Conservation (phyloP, 2,888 invertebrate genomes). For the Ormyrus nitidulus region DNA sequence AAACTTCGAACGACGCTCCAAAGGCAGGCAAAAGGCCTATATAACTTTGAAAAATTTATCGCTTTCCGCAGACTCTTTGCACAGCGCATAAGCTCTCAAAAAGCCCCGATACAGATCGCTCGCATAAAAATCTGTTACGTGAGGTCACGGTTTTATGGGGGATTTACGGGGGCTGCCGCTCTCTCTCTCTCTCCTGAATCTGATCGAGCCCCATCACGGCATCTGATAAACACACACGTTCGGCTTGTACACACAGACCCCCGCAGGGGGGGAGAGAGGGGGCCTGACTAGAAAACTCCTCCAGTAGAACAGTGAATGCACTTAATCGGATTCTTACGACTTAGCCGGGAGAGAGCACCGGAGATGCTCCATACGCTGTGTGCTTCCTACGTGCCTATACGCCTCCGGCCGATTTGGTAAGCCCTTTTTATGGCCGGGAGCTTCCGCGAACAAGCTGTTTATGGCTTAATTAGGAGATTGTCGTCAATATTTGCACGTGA, state of each 20-base stretch:
- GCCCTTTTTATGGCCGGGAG: too few relatives aligned
- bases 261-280: not conserved
- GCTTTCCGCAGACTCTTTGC: too few relatives aligned
- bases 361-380: conserved; percentile 31
- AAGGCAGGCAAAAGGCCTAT: too few relatives aligned
- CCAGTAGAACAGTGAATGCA: conserved; percentile 22
- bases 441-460: not conserved
- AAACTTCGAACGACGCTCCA: too few relatives aligned
- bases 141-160: conserved; percentile 7
- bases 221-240: conserved; percentile 48
- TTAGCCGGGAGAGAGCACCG: conserved; percentile 4
- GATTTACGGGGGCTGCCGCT: conserved; percentile 19
- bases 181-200: conserved; percentile 11
- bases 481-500: too few relatives aligned
- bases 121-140: conserved; percentile 44
- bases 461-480: conserved; percentile 20
- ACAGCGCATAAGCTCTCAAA: too few relatives aligned
- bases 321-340: conserved; percentile 53
- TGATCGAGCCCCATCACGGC: conserved; percentile 9
- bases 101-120: too few relatives aligned
- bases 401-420: not conserved
- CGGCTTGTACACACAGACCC: conserved; percentile 17
- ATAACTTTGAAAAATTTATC: too few relatives aligned
- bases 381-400: not conserved
- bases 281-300: conserved; percentile 2